These are phyloP conservation scores for Syritta pipiens DNA, from an alignment of 2,888 invertebrate species.

Conservation along the genomic window DNA sequence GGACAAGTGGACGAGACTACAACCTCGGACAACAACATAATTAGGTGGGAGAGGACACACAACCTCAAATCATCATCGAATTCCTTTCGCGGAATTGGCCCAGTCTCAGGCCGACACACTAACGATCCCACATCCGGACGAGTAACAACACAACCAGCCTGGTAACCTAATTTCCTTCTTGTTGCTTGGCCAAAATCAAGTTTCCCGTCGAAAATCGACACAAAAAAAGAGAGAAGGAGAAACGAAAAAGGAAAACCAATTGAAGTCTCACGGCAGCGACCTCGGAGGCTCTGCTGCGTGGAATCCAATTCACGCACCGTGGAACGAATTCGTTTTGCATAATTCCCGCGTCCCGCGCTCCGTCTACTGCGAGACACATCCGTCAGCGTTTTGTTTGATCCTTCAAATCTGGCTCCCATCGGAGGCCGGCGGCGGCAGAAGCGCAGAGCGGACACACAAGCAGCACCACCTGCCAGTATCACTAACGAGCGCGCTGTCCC, in stretches of 20 bases:
- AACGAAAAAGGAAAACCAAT: slow-evolving; percentile 20
- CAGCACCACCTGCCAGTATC: no score
- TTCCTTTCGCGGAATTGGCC: no score
- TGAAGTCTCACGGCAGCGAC: neutral
- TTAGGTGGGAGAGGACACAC: no score
- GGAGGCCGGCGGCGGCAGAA: slow-evolving; percentile 23
- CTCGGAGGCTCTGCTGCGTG: no score
- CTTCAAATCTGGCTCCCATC: slow-evolving; percentile 40
- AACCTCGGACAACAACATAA: no score
- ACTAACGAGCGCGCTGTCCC: no score
- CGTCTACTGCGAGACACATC: slow-evolving; percentile 42
- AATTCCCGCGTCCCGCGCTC: slow-evolving; percentile 3
- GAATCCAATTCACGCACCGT: slow-evolving; percentile 21
- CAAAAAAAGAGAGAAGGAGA: neutral
- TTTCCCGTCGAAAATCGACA: neutral
- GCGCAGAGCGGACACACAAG: no score
- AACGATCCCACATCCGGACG: no score
- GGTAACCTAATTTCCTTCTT: slow-evolving; percentile 36
- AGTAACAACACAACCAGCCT: slow-evolving; percentile 17
- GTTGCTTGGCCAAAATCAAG: slow-evolving; percentile 11
- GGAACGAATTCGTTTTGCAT: slow-evolving; percentile 47
- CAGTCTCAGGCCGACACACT: no score
- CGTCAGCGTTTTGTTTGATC: slow-evolving; percentile 32
- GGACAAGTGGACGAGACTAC: no score
- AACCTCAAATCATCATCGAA: no score